Percentiles rank a stretch among this genome's conserved stretches.
phyloP scores from a whole-genome alignment of 2,888 invertebrate genomes.

The Ryuthela nishihirai region DNA sequence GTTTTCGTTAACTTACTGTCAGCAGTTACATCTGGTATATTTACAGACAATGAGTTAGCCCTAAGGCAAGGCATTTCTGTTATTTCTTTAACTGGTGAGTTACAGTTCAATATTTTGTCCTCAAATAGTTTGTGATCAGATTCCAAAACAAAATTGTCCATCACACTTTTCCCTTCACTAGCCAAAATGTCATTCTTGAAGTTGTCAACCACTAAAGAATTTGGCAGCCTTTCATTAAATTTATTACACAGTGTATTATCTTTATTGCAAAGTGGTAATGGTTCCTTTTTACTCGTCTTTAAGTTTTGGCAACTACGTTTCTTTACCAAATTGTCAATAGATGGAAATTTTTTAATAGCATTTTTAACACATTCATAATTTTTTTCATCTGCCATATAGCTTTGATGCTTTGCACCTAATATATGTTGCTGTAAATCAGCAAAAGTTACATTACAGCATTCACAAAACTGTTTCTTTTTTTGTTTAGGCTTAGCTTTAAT shows the following conservation, averaged over 20 bases:
- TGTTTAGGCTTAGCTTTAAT: conserved; percentile 14
- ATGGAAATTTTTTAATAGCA: conserved; percentile 25
- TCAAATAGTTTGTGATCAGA: too few relatives aligned
- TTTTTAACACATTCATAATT: conserved; percentile 32
- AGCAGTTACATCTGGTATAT: neutral
- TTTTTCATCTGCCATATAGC: conserved; percentile 23
- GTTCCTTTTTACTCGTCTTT: neutral
- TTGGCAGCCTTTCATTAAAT: too few relatives aligned
- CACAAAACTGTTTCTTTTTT: conserved; percentile 25
- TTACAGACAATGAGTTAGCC: too few relatives aligned
- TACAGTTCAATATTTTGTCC: too few relatives aligned
- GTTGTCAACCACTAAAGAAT: too few relatives aligned
- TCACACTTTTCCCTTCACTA: too few relatives aligned
- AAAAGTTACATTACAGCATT: conserved; percentile 26
- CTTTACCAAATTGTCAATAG: conserved; percentile 23
- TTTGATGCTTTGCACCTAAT: conserved; percentile 23
- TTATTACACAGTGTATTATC: neutral
- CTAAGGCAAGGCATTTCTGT: too few relatives aligned
- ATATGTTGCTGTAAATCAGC: conserved; percentile 25
- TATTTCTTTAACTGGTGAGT: too few relatives aligned
- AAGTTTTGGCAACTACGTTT: conserved; percentile 1
- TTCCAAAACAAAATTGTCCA: too few relatives aligned
- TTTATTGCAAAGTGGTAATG: neutral
- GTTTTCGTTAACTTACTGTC: neutral
- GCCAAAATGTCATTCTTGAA: too few relatives aligned